Evolutionary conservation across 2,797 vertebrate genomes (phyloP), one percentile per base, ranked within the genome.

Genomic region (Limosa lapponica): DNA sequence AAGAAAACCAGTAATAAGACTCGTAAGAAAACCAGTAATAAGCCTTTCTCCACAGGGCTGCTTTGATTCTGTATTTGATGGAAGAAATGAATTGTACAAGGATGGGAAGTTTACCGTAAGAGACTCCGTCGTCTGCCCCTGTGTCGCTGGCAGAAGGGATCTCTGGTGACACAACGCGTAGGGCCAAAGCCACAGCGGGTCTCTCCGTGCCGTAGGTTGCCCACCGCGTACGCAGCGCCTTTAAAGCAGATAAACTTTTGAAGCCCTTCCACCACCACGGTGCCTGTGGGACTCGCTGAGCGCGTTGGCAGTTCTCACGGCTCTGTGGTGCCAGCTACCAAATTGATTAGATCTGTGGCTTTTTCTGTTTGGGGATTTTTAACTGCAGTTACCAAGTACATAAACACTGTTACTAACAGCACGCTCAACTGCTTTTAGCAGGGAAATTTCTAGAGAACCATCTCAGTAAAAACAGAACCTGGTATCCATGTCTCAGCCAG

Each of bases 161-260:
- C 17, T 66, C 16, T 0, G 3, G 52, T 8, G 61, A 13, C 30
- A 10, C 36, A 4, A 3, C 4, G 4, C 1, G 0, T 27, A 17
- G 32, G 34, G 3, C 36, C 32, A 13, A 4, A 67, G 66, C 65
- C 10, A 3, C 46, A 6, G 11, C 2, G 5, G 39, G 22, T 43
- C 30, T 51, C 16, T 14, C n/a, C 1, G 0, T 23, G 30, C 1
- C 4, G 1, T 2, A 4, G 55, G 25, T 41, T 78, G 72, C 62
- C 67, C 62, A 23, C 18, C 41, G 2, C 0, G 0, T 8, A 2
- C 6, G 1, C 37, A 10, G 32, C 10, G 12, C 4, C 57, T n/a
- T 46, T 10, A 10, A 23, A 51, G 32, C 43, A 23, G n/a, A 11
- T 5, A 2, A 6, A 8, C n/a, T 55, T 25, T 11, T 10, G 64